Percentiles rank a stretch among this genome's conserved stretches.
phyloP scores from a whole-genome alignment of 2,888 invertebrate species.

The Cryptosula pallasiana region DNA sequence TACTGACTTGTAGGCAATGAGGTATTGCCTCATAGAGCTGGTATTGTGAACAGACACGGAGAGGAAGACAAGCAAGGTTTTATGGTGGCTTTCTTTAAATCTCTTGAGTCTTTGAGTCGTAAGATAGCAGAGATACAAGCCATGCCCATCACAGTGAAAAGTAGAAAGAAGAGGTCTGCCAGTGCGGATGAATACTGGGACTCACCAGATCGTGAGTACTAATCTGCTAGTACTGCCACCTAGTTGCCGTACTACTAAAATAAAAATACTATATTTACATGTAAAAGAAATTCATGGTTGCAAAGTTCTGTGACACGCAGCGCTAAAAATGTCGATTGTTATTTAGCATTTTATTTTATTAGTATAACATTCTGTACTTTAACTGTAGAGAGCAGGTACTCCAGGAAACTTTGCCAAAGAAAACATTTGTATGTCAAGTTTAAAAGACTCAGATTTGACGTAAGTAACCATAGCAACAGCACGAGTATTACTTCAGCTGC shows the following conservation, averaged over 20 bases:
- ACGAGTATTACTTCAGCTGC: no score
- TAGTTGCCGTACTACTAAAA: no score
- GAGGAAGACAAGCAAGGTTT: constrained; percentile 77
- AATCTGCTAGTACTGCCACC: no score
- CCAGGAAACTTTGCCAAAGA: constrained; percentile 64
- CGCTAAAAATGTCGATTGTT: no score
- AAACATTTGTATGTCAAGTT: constrained; percentile 91
- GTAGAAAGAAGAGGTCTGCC: constrained; percentile 3
- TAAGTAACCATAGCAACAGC: no score
- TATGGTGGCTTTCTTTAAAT: constrained; percentile 72
- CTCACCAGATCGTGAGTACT: background rate
- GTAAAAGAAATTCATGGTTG: no score
- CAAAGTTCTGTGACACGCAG: no score
- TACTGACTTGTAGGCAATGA: constrained; percentile 60
- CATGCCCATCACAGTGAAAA: background rate
- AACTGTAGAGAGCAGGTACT: constrained; percentile 3
- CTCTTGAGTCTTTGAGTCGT: constrained; percentile 31
- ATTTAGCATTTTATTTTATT: no score
- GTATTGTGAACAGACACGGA: constrained; percentile 70
- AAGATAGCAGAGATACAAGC: constrained; percentile 20
- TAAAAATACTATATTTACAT: no score
- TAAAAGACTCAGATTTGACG: constrained; percentile 89
- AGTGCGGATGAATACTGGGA: constrained; percentile 15
- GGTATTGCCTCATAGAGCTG: constrained; percentile 76
- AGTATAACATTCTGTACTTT: no score